Evolutionary conservation across 2,888 invertebrate genomes (phyloP).

Genomic region (Ischnura elegans): DNA sequence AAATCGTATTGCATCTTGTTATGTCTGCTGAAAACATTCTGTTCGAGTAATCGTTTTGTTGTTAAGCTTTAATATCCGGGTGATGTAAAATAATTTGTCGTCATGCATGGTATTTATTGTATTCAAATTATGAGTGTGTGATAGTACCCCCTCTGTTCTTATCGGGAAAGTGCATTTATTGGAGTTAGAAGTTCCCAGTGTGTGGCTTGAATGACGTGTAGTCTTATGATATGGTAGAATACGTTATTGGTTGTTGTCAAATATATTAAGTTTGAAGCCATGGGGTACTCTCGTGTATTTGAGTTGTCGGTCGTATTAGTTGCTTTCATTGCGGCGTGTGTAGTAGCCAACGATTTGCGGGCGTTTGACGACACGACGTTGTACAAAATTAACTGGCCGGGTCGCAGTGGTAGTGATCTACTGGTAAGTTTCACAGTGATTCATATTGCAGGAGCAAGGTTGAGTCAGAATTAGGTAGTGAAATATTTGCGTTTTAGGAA

Average conservation of each 20-base stretch:
- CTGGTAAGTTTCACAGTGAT: slow-evolving; percentile 75
- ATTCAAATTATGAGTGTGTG: too few species aligned
- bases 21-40: too few species aligned
- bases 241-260: background rate
- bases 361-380: slow-evolving; percentile 91
- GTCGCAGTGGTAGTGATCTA: slow-evolving; percentile 78
- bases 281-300: background rate
- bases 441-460: too few species aligned
- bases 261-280: background rate
- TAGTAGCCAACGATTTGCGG: slow-evolving; percentile 80
- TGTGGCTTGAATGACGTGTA: slow-evolving; percentile 16
- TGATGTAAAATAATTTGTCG: too few species aligned
- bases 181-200: background rate
- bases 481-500: slow-evolving; percentile 70
- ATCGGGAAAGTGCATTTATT: too few species aligned
- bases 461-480: background rate
- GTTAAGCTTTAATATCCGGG: too few species aligned
- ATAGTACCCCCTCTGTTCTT: too few species aligned
- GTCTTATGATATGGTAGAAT: background rate
- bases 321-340: slow-evolving; percentile 5
- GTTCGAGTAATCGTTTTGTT: too few species aligned
- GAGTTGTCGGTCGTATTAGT: background rate
- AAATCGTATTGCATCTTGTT: too few species aligned
- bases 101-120: too few species aligned
- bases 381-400: slow-evolving; percentile 90